Evolutionary conservation across 1,140 invertebrate genomes (phyloP), one percentile per base, ranked within the genome.

Genomic region (Coelopa frigida): DNA sequence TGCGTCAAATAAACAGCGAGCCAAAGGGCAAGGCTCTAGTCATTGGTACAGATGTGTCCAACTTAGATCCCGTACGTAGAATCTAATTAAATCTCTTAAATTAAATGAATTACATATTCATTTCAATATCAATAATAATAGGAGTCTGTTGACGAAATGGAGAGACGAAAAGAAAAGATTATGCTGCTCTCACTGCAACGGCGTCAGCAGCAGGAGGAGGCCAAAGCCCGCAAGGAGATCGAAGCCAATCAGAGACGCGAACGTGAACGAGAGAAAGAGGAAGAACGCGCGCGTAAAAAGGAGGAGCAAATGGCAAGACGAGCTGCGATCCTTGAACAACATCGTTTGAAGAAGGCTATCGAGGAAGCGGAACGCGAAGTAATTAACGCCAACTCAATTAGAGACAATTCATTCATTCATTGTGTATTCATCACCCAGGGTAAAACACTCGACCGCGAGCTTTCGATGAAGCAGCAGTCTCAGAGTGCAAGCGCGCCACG

Each of bases 261-360:
- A 60, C 73, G 80, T 50, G 88, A 93, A 56, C 87, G 88, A 54
- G 68, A 80, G 26, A 90, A 92, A 68, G 82, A 85, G 53, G 94
- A 98, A 58, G 83, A 91, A 55, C 82, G 84, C 55, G 75, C 80
- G 31, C 77, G 83, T 38, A 91, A 94, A 63, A 94, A 93, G 70
- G 87, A 91, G 53, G 92, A 97, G 63, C 93, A 97, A 66, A 83
- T 84, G 59, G 78, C 83, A 26, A 77, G 90, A 55, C 73, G 94
- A 48, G 85, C 91, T 50, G 77, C 78, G 48, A 98, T 98, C 68
- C 78, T 96, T 52, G 90, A 95, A 66, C 86, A 94, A 67, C 91
- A 98, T 73, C 90, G 93, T 72, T 78, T 95, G 54, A 92, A 95
- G 61, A 98, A 98, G 73, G 86, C 87, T 32, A 82, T 89, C 44